phyloP scores from a whole-genome alignment of 1,140 invertebrate genomes.

The Melanaphis sacchari region DNA sequence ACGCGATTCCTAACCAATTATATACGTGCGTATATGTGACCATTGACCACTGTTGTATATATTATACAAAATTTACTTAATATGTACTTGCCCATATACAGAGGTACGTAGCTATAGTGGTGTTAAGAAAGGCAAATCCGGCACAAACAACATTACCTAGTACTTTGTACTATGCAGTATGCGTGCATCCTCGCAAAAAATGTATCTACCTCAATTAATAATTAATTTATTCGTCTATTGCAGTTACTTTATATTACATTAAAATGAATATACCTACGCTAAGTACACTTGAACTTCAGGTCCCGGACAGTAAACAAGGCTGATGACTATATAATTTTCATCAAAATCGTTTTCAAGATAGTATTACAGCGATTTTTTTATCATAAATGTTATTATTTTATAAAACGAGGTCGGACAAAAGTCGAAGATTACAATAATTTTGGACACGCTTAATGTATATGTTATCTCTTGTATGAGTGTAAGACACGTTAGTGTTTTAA shows the following conservation, averaged over 20 bases:
- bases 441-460: not conserved
- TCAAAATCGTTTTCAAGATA: not conserved
- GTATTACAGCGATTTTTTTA: not conserved
- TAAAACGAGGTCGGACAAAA: not conserved
- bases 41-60: not conserved
- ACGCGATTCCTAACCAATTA: conserved; percentile 29
- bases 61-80: not conserved
- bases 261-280: not conserved
- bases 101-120: too few species aligned
- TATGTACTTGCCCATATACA: not conserved
- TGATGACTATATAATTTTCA: not conserved
- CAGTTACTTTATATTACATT: not conserved
- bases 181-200: not conserved
- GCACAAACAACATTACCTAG: not conserved
- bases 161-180: not conserved
- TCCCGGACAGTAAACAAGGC: not conserved
- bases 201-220: not conserved
- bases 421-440: not conserved
- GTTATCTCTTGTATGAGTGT: too few species aligned
- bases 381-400: not conserved
- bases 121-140: not conserved
- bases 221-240: not conserved
- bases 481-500: too few species aligned
- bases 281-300: not conserved
- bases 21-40: not conserved